A percentile compares a stretch with the other conserved stretches of the same genome.
Conservation (phyloP, 64 coral and sea anemone genomes). For the Porites australiensis region DNA sequence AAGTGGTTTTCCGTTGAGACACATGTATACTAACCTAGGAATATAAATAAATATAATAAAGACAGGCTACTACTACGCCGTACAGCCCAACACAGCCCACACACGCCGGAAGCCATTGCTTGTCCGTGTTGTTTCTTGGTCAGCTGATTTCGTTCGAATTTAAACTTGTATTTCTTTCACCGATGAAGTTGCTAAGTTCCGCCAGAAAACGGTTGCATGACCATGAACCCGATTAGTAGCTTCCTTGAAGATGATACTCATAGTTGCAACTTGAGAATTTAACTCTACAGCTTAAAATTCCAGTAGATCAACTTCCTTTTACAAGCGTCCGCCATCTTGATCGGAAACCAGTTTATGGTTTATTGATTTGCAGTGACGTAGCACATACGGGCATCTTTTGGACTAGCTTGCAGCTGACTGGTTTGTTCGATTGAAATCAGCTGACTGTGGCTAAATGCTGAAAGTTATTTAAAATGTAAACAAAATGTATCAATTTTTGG, state of each 20-base stretch:
- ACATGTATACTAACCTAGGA: conserved; percentile 28
- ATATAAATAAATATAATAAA: conserved; percentile 21
- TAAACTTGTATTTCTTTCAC: not conserved
- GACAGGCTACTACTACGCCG: not conserved
- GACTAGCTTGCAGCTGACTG: not conserved
- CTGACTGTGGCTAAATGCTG: not conserved
- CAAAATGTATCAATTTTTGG: too few species aligned
- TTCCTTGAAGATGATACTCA: conserved; percentile 37
- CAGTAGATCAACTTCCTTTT: conserved; percentile 22
- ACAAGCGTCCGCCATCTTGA: conserved; percentile 24
- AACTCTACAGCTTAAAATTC: conserved; percentile 5
- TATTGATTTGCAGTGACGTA: conserved; percentile 44
- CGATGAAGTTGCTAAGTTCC: not conserved
- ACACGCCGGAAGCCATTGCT: conserved; percentile 20
- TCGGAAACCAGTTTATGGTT: conserved; percentile 30
- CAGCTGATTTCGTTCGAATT: conserved; percentile 22
- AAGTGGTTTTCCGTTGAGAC: not conserved
- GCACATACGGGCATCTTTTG: not conserved
- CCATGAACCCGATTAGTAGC: not conserved
- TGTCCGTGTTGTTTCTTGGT: not conserved
- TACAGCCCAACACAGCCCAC: not conserved
- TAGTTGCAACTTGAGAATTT: conserved; percentile 15
- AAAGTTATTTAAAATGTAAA: too few species aligned
- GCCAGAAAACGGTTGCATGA: not conserved
- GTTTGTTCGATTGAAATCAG: conserved; percentile 22